Base-by-base conservation (phyloP, 2,113 vertebrate species). In the Acinonyx jubatus region DNA sequence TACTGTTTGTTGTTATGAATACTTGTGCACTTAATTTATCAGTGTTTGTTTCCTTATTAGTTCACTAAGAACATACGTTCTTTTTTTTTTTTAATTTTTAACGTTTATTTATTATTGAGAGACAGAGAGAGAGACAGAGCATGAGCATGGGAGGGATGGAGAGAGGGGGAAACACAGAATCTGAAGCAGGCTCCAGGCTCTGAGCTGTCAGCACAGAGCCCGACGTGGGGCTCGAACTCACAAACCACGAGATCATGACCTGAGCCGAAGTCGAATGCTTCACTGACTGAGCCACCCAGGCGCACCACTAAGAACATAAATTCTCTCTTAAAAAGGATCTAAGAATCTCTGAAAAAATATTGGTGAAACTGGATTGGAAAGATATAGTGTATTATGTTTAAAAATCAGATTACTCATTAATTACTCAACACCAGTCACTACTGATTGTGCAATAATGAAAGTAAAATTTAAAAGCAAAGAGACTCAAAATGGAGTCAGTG, bases 371-470 rank as follows among this genome's bases (percentile, higher is more conserved):
- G 96, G 95, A 96, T 98, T 80, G 88, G 95, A 97, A 98, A 97
- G 55, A 79, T 48, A 85, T 66, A 93, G 69, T 98, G 79, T 88
- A 91, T 97, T 78, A 78, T 86, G 85, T 61, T 79, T 41, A 68
- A 66, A 97, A 97, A 94, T 98, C 19, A 92, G 27, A 97, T 76
- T 93, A 97, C 96, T 98, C 95, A 96, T 93, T 96, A 96, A 91
- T 98, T 98, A 85, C 80, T 98, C 88, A 98, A 33, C 65, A 95
- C 92, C 79, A 94, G 82, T 96, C 2, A 83, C 74, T 94, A 93
- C 36, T 89, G 38, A 95, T 61, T 98, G 93, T 97, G 97, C 73
- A 98, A 50, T 63, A 91, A 73, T 74, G 95, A 97, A 98, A 98
- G 82, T 83, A 92, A 98, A 93, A 78, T 69, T 96, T 86, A n/a